These are phyloP conservation scores for Shinisaurus crocodilurus DNA, from an alignment of 2,113 vertebrate genomes.

Conservation along the genomic window DNA sequence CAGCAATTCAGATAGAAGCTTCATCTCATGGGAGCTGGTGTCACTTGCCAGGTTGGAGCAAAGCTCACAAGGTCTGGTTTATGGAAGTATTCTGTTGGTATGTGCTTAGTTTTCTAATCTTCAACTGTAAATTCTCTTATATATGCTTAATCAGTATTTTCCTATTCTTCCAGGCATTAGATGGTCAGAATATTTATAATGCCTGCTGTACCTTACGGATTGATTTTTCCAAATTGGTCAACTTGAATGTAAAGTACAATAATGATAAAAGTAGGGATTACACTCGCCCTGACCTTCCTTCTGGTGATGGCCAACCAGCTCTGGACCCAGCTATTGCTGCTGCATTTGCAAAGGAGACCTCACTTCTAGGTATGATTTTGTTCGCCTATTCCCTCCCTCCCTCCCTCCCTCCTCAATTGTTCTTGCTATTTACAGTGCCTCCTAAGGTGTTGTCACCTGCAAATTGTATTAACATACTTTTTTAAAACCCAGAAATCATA, in stretches of 20 bases:
- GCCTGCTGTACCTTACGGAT: constrained; percentile 97
- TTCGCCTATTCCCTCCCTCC: constrained; percentile 20
- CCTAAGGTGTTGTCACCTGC: neutral
- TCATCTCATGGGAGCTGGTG: neutral
- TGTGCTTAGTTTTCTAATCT: neutral
- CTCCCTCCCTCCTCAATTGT: neutral
- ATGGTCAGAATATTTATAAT: constrained; percentile 99
- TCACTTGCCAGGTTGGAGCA: neutral
- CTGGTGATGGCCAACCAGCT: constrained; percentile 93
- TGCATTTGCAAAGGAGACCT: constrained; percentile 94
- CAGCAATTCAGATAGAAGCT: neutral
- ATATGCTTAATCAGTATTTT: constrained; percentile 45
- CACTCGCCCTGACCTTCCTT: constrained; percentile 93
- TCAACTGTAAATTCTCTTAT: neutral
- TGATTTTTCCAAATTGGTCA: constrained; percentile 98
- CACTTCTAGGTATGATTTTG: constrained; percentile 91
- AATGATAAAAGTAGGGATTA: constrained; percentile 99
- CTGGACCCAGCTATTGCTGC: constrained; percentile 89
- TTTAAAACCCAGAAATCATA: neutral
- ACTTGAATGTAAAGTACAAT: constrained; percentile 99
- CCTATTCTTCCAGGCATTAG: constrained; percentile 85
- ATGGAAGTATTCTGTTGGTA: neutral
- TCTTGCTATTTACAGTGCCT: neutral
- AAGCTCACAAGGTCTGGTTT: neutral
- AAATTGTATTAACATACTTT: neutral